phyloP scores from a whole-genome alignment of 2,113 vertebrate species.

The Thunnus maccoyii region DNA sequence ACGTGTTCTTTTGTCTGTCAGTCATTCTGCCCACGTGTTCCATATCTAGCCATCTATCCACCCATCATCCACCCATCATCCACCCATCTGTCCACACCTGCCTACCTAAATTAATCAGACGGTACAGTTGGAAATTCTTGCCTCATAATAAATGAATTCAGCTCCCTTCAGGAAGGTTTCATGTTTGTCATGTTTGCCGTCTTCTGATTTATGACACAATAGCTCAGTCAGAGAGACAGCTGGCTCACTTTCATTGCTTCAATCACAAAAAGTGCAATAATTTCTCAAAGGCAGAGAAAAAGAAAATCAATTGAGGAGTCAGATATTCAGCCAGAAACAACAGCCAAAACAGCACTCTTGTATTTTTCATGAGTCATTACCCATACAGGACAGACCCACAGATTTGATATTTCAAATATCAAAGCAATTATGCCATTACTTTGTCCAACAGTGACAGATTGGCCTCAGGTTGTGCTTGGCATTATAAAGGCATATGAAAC shows the following conservation, averaged over 20 bases:
- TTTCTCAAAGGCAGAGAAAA: slow-evolving; percentile 34
- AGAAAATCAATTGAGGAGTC: slow-evolving; percentile 19
- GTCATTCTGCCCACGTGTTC: neutral
- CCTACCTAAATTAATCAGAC: neutral
- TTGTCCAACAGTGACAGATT: slow-evolving; percentile 34
- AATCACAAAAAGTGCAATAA: slow-evolving; percentile 19
- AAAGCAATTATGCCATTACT: slow-evolving; percentile 51
- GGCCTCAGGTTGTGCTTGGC: slow-evolving; percentile 25
- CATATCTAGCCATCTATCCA: neutral
- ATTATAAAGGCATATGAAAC: slow-evolving; percentile 27
- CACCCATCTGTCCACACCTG: neutral
- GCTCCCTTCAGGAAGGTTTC: slow-evolving; percentile 18
- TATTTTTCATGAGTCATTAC: slow-evolving; percentile 53
- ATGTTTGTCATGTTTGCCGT: slow-evolving; percentile 11
- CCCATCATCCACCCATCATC: neutral
- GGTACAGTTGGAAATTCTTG: neutral
- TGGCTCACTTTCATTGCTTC: neutral
- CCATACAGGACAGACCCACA: neutral
- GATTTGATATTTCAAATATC: slow-evolving; percentile 54
- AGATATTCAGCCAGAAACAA: slow-evolving; percentile 38
- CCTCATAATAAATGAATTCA: slow-evolving; percentile 19
- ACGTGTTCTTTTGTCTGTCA: neutral
- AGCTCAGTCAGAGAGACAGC: slow-evolving; percentile 19
- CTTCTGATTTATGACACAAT: slow-evolving; percentile 30
- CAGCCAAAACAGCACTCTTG: slow-evolving; percentile 2